Evolutionary conservation across 2,113 vertebrate species (phyloP).

Genomic region (Protomyctophum bolini): DNA sequence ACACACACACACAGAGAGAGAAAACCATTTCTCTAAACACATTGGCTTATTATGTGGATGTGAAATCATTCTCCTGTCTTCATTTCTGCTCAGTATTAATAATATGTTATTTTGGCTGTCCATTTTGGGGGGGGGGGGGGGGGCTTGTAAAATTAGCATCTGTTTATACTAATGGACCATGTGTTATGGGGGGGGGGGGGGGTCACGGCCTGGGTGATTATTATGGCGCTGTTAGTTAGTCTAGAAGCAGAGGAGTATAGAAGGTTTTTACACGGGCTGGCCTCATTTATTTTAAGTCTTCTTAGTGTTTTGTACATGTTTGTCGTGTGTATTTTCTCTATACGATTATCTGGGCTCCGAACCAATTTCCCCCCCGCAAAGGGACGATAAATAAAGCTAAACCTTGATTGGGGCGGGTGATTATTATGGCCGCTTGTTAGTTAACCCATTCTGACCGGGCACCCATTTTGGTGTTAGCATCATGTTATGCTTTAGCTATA

Average conservation of each 20-base stretch:
- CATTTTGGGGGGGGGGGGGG: no score
- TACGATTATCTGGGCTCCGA: no score
- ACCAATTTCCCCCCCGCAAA: no score
- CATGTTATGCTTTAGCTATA: no score
- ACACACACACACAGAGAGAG: no score
- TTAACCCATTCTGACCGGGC: no score
- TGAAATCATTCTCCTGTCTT: constrained; percentile 56
- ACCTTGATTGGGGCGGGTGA: no score
- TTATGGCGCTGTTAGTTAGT: constrained; percentile 52
- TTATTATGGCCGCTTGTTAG: no score
- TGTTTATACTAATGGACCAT: constrained; percentile 62
- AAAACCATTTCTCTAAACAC: constrained; percentile 19
- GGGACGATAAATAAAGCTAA: no score
- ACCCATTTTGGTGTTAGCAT: no score
- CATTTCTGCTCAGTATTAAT: constrained; percentile 45
- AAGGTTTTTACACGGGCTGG: constrained; percentile 49
- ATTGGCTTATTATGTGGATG: constrained; percentile 64
- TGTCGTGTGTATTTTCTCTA: no score
- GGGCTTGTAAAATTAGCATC: constrained; percentile 48
- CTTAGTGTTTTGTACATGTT: no score
- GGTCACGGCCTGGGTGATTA: constrained; percentile 46
- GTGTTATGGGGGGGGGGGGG: constrained; percentile 44
- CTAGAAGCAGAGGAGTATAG: constrained; percentile 34
- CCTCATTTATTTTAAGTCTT: constrained; percentile 38
- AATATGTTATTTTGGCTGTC: constrained; percentile 46